phyloP scores from a whole-genome alignment of 2,888 invertebrate species.

The Lasioglossum vierecki region DNA sequence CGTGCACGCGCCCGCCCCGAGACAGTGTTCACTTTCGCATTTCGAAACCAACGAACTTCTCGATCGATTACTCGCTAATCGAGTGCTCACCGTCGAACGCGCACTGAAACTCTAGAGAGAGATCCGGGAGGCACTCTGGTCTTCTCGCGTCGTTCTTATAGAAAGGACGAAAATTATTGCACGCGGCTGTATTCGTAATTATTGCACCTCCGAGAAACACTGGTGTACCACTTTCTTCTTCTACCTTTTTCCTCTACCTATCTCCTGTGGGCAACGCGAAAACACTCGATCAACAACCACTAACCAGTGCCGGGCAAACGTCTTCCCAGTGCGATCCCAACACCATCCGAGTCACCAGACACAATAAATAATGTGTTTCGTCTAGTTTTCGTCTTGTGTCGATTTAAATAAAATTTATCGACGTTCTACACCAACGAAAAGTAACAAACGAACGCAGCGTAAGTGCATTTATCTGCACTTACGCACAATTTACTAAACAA shows the following conservation, averaged over 20 bases:
- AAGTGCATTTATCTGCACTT: background rate
- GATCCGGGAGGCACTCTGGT: conserved; percentile 26
- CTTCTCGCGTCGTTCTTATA: background rate
- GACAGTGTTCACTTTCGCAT: conserved; percentile 62
- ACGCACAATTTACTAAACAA: background rate
- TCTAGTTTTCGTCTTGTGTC: background rate
- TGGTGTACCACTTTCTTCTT: conserved; percentile 33
- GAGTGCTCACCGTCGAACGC: conserved; percentile 25
- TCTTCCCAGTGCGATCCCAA: background rate
- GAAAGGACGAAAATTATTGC: background rate
- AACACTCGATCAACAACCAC: conserved; percentile 42
- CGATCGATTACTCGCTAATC: conserved; percentile 45
- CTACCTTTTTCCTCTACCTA: background rate
- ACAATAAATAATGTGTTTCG: background rate
- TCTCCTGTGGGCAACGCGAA: conserved; percentile 19
- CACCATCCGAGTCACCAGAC: background rate
- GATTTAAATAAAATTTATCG: background rate
- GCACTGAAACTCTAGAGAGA: conserved; percentile 23
- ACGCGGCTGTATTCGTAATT: background rate
- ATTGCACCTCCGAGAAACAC: conserved; percentile 41
- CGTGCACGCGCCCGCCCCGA: conserved; percentile 66
- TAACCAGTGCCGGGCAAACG: background rate
- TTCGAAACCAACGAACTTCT: conserved; percentile 35
- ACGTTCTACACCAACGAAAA: background rate
- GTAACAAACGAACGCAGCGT: background rate